Percentiles rank a stretch among this genome's conserved stretches.
These are phyloP conservation scores for Ctenochaetus hawaiiensis DNA, from an alignment of 2,797 vertebrate genomes.

Conservation along the genomic window DNA sequence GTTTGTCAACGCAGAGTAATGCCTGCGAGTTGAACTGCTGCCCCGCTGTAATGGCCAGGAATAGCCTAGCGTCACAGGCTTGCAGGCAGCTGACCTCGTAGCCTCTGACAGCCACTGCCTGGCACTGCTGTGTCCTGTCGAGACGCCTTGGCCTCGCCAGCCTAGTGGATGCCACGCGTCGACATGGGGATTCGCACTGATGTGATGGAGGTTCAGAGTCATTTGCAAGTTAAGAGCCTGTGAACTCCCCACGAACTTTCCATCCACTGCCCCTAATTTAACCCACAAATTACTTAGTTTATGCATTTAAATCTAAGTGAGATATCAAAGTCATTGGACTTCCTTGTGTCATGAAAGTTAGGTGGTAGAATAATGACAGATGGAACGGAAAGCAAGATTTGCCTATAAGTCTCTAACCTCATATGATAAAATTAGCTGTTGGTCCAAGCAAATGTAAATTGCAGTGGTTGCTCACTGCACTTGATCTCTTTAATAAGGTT, in stretches of 20 bases:
- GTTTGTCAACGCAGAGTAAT: constrained; percentile 32
- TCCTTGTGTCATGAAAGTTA: not conserved
- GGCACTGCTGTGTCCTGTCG: constrained; percentile 14
- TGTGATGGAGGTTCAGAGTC: constrained; percentile 19
- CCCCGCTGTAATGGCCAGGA: constrained; percentile 28
- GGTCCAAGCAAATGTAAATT: constrained; percentile 49
- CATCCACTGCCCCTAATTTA: not conserved
- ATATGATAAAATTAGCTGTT: constrained; percentile 42
- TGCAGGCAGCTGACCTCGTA: constrained; percentile 44
- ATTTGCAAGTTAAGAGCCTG: not conserved
- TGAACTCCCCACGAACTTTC: constrained; percentile 17
- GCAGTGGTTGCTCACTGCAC: constrained; percentile 48
- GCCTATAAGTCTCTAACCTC: constrained; percentile 4
- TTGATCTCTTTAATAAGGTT: constrained; percentile 74
- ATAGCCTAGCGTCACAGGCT: constrained; percentile 21
- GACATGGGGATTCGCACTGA: constrained; percentile 13
- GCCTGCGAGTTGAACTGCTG: constrained; percentile 29
- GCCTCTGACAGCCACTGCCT: constrained; percentile 28
- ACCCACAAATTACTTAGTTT: not conserved
- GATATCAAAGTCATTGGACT: not conserved
- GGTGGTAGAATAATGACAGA: not conserved
- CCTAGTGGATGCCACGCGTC: constrained; percentile 9
- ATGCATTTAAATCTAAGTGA: not conserved
- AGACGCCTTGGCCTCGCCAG: constrained; percentile 29
- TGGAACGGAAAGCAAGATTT: constrained; percentile 3